Percentiles rank a stretch among this genome's conserved stretches.
These are phyloP conservation scores for Noctua comes DNA, from an alignment of 2,888 invertebrate genomes.

Conservation along the genomic window DNA sequence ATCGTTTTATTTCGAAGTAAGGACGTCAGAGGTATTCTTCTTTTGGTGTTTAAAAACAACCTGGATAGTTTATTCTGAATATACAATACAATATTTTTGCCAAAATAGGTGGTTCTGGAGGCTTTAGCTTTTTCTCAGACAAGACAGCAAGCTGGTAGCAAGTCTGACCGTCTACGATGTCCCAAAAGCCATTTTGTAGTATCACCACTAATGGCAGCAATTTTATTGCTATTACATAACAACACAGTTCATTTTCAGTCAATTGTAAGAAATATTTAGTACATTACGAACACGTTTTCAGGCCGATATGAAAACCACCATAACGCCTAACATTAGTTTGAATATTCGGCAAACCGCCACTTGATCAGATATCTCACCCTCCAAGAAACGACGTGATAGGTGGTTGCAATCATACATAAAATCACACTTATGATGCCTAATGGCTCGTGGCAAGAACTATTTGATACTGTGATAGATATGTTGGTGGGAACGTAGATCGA, in stretches of 20 bases:
- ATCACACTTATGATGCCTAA: constrained; percentile 56
- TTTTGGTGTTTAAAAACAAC: not conserved
- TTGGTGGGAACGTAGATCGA: constrained; percentile 35
- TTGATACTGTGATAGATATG: constrained; percentile 28
- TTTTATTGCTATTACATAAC: not conserved
- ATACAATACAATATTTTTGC: not conserved
- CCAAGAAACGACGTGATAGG: constrained; percentile 41
- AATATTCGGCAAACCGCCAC: constrained; percentile 39
- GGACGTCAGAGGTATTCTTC: not conserved
- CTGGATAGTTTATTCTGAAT: not conserved
- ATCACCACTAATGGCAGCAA: no score
- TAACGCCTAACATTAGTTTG: constrained; percentile 9
- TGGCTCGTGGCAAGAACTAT: constrained; percentile 53
- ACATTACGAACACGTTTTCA: not conserved
- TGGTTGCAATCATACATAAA: constrained; percentile 45
- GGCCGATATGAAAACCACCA: constrained; percentile 18
- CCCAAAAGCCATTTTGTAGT: not conserved
- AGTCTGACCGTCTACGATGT: not conserved
- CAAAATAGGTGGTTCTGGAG: not conserved
- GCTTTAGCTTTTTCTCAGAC: not conserved
- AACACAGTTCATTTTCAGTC: not conserved
- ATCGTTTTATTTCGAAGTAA: not conserved
- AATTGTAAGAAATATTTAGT: not conserved
- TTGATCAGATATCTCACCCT: constrained; percentile 53
- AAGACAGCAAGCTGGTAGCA: not conserved